Evolutionary conservation across 2,113 vertebrate genomes (phyloP).

Genomic region (Microtus richardsoni): DNA sequence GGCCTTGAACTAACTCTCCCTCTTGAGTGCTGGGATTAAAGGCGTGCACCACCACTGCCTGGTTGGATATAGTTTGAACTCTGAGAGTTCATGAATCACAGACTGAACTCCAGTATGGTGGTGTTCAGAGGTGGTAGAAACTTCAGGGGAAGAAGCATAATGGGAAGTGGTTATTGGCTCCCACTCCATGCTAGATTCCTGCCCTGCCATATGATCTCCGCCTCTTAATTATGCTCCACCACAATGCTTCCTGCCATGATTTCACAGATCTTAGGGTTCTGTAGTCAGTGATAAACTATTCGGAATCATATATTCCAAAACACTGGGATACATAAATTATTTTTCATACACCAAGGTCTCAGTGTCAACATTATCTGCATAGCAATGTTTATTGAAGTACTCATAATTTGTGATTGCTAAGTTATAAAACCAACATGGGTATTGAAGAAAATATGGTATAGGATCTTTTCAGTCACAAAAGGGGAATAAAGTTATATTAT

Average conservation of each 20-base stretch:
- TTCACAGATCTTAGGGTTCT: neutral
- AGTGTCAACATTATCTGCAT: neutral
- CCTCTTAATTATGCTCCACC: neutral
- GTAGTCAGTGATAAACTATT: neutral
- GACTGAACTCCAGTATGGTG: neutral
- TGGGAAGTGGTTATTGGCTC: neutral
- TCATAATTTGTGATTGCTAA: neutral
- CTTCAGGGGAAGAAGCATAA: neutral
- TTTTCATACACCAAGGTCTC: neutral
- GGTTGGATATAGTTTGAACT: neutral
- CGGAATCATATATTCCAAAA: neutral
- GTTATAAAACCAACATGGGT: neutral
- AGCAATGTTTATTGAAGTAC: neutral
- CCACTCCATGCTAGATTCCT: neutral
- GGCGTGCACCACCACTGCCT: too few relatives aligned
- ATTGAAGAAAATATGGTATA: neutral
- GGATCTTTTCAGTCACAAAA: neutral
- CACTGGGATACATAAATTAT: neutral
- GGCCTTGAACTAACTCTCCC: too few relatives aligned
- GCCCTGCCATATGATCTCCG: neutral
- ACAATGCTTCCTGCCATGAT: neutral
- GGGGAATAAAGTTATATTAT: neutral
- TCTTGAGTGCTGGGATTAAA: too few relatives aligned
- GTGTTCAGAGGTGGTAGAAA: neutral
- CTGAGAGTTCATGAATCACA: neutral